Percentiles rank a stretch among this genome's conserved stretches.
phyloP scores from a whole-genome alignment of 2,113 vertebrate genomes.

The Sisor rabdophorus region DNA sequence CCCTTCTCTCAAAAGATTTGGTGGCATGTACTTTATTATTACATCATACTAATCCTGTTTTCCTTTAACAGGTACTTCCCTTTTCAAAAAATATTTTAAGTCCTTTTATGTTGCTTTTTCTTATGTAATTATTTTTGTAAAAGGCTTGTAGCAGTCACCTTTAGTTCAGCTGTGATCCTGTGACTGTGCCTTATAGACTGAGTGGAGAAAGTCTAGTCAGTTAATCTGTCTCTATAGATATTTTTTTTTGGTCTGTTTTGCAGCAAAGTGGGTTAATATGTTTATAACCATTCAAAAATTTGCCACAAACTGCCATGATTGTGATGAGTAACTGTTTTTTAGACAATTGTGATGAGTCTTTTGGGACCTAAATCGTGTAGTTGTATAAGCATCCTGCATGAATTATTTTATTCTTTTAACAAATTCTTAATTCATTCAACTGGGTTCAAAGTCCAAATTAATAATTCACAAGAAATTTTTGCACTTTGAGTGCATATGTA shows the following conservation, averaged over 20 bases:
- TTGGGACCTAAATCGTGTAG: background rate
- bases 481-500: slow-evolving; percentile 31
- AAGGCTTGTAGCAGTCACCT: slow-evolving; percentile 48
- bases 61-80: slow-evolving; percentile 5
- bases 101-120: background rate
- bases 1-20: background rate
- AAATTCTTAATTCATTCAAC: slow-evolving; percentile 10
- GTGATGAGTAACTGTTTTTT: background rate
- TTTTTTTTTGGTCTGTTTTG: slow-evolving; percentile 17
- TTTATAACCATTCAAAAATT: slow-evolving; percentile 6
- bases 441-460: too few relatives aligned
- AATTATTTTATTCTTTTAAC: slow-evolving; percentile 29
- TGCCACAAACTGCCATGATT: slow-evolving; percentile 23
- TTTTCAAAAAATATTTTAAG: background rate
- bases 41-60: slow-evolving; percentile 18
- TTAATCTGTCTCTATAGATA: slow-evolving; percentile 20
- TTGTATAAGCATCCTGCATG: slow-evolving; percentile 15
- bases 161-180: slow-evolving; percentile 35
- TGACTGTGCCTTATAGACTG: slow-evolving; percentile 49
- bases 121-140: slow-evolving; percentile 18
- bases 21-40: slow-evolving; percentile 10
- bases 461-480: too few relatives aligned
- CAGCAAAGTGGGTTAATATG: slow-evolving; percentile 6
- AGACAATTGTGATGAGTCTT: too few relatives aligned
- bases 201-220: slow-evolving; percentile 37